These are phyloP conservation scores for Ectemnius continuus DNA, from an alignment of 2,888 invertebrate species.

Conservation along the genomic window DNA sequence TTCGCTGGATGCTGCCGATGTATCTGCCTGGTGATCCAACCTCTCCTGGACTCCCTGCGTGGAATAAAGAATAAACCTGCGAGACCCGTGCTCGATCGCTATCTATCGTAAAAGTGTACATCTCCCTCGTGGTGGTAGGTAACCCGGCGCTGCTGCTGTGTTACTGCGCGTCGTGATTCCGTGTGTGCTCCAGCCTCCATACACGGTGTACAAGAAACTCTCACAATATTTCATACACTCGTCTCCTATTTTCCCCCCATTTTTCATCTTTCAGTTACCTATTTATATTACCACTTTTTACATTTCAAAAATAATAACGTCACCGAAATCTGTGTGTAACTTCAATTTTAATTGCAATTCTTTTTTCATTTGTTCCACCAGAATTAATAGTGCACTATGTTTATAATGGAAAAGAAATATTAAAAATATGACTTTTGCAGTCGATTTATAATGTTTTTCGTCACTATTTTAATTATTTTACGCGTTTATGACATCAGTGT, in stretches of 20 bases:
- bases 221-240: constrained; percentile 36
- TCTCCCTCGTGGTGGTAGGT: constrained; percentile 31
- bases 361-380: no score
- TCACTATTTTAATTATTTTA: no score
- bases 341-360: no score
- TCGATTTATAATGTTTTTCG: no score
- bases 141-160: no score
- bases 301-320: no score
- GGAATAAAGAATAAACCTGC: constrained; percentile 72
- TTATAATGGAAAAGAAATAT: no score
- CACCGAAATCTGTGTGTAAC: no score
- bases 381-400: no score
- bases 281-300: no score
- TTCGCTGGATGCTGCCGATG: constrained; percentile 37
- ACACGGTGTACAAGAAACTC: constrained; percentile 33
- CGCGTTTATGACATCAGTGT: no score
- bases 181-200: constrained; percentile 35
- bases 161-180: constrained; percentile 36
- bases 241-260: constrained; percentile 23
- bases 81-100: constrained; percentile 67
- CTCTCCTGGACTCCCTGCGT: constrained; percentile 63
- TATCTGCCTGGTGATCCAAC: constrained; percentile 58
- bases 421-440: no score
- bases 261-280: neutral
- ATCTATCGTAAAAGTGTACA: constrained; percentile 67